Percentiles rank a stretch among this genome's conserved stretches.
Conservation (phyloP, 1,140 invertebrate species). For the Sinella curviseta region DNA sequence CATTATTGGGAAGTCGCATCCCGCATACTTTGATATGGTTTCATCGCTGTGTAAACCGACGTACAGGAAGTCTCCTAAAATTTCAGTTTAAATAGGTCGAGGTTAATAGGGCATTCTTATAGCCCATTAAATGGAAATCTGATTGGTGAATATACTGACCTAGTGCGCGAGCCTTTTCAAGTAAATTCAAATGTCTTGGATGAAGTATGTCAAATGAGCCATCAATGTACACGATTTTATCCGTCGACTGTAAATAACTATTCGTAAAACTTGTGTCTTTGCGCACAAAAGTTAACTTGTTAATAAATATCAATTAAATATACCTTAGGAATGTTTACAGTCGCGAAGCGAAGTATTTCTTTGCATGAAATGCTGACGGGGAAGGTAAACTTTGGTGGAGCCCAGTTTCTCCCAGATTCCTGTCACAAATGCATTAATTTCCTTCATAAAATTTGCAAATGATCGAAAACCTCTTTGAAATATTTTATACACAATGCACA, state of each 20-base stretch:
- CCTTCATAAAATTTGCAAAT: neutral
- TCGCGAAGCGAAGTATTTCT: neutral
- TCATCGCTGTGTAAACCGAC: neutral
- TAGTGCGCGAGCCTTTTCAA: neutral
- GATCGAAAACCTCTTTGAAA: too few relatives aligned
- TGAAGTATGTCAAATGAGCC: conserved; percentile 17
- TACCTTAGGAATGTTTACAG: neutral
- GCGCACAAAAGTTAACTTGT: too few relatives aligned
- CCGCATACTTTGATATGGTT: neutral
- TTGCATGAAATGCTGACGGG: neutral
- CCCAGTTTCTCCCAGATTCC: neutral
- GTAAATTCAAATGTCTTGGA: neutral
- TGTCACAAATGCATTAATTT: neutral
- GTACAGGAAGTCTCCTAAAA: neutral
- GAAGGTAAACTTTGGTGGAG: neutral
- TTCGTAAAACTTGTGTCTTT: neutral
- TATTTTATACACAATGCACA: too few relatives aligned
- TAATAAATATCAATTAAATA: neutral
- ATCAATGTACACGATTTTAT: conserved; percentile 6
- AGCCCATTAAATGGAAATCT: too few relatives aligned
- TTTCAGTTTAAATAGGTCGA: too few relatives aligned
- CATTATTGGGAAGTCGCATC: neutral
- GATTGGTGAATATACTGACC: too few relatives aligned
- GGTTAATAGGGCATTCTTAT: too few relatives aligned
- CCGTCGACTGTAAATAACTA: neutral